These are phyloP conservation scores for Nebria brevicollis DNA, from an alignment of 2,888 invertebrate species.

Conservation along the genomic window DNA sequence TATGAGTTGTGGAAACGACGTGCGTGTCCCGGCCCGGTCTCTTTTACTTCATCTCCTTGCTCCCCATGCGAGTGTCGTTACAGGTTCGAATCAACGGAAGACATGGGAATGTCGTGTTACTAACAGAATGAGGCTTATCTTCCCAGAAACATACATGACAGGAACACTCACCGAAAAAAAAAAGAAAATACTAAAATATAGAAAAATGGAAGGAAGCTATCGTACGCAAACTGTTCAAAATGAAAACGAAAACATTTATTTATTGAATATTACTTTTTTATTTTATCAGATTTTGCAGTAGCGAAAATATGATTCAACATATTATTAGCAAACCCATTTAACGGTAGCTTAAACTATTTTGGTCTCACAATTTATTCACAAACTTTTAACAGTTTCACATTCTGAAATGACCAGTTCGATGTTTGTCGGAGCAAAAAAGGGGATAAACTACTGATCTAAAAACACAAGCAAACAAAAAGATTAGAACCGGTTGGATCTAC, in stretches of 20 bases:
- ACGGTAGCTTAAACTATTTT: no score
- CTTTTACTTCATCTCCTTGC: background rate
- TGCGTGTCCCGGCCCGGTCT: conserved; percentile 25
- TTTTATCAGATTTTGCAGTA: no score
- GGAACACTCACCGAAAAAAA: background rate
- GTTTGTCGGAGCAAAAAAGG: background rate
- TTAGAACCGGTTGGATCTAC: background rate
- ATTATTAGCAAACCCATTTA: no score
- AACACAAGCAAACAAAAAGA: background rate
- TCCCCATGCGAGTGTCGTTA: conserved; percentile 18
- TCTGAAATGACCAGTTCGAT: background rate
- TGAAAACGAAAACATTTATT: background rate
- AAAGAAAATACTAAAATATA: background rate
- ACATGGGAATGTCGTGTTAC: conserved; percentile 9
- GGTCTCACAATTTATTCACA: no score
- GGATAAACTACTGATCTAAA: background rate
- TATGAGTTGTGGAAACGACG: conserved; percentile 48
- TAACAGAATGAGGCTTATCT: conserved; percentile 4
- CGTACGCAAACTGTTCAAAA: background rate
- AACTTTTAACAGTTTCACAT: background rate
- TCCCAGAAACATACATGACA: conserved; percentile 7
- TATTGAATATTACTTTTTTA: background rate
- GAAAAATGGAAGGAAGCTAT: background rate
- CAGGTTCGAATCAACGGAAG: conserved; percentile 13
- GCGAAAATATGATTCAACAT: no score